Evolutionary conservation across 2,113 vertebrate genomes (phyloP), one percentile per base, ranked within the genome.

Genomic region (Trichechus manatus): DNA sequence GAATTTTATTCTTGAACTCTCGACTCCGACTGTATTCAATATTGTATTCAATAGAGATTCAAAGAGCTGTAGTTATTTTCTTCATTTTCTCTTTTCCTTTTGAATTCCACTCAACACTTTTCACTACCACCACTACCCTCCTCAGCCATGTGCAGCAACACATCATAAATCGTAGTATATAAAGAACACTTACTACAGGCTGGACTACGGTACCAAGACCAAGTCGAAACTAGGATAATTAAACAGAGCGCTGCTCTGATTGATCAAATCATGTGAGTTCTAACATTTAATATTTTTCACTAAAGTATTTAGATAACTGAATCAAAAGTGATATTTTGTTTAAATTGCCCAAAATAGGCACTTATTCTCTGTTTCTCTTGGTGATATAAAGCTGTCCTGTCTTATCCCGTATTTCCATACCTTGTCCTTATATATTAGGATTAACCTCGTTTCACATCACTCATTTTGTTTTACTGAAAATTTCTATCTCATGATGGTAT

Each of bases 81-180:
- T 89, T 81, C 9, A n/a, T 90, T 88, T 93, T 61, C 53, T 91
- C 29, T 75, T 91, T 93, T 88, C 9, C 33, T 92, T 93, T 72
- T 25, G 79, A n/a, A 72, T 86, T 42, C 9, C 1, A 44, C 19
- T 87, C 4, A 39, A 42, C 87, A 85, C 31, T 15, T 33, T 50
- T 68, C 6, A 66, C n/a, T 25, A 86, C 29, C 29, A 22, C 4
- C 39, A 5, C 5, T 7, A 56, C 6, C 13, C 17, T 72, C 27
- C 17, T 84, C 17, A 59, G 2, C 9, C 5, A 79, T 61, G 11
- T 85, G 17, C 23, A 96, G 14, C 20, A 96, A 59, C 8, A 70
- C 39, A 23, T 23, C 50, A 89, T 27, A 66, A 70, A 42, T 87
- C 31, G 66, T 13, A 56, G 70, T 31, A 14, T 39, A 79, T 36